Base-by-base conservation (phyloP, 2,113 vertebrate species). In the Triplophysa tibetana region DNA sequence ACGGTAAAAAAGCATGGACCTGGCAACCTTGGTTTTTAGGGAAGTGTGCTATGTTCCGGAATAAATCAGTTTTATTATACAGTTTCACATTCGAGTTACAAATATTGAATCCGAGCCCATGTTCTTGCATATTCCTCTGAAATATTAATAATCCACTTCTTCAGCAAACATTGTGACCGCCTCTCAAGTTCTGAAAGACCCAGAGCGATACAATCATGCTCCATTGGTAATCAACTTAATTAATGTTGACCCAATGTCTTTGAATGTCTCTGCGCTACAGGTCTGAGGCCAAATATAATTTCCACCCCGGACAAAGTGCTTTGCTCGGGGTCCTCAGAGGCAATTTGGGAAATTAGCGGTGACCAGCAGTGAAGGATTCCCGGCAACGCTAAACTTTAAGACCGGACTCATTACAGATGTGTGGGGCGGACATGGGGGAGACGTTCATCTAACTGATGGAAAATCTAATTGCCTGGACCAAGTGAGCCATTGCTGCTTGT, bases 221-320 rank as follows among this genome's bases (percentile, higher is more conserved):
- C 80, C 84, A 77, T 41, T 79, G 82, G 85, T 81, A 80, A 86
- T 87, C 79, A 85, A 85, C 89, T 89, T 86, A 88, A 86, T 86
- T 79, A 87, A 82, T 52, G 67, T 38, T 79, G 81, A 82, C 86
- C 81, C 72, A 52, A 78, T 64, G 78, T 78, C 67, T 74, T 83
- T 77, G 77, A 82, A 80, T 83, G 70, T 83, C 78, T 80, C 82
- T 77, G 81, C 45, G 75, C 79, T 79, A 62, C 77, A 74, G 85
- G 78, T 86, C 48, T 74, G 70, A 70, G 73, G 81, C 68, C 69
- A 81, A 50, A 52, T 68, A 65, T 84, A 74, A 88, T 86, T 88
- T 87, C 83, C 82, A 77, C 64, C 70, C 70, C 68, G 48, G 68
- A 84, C 72, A 50, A 75, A 83, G 79, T 74, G 63, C 70, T 86